Evolutionary conservation across 2,888 invertebrate species (phyloP), one percentile per base, ranked within the genome.

Genomic region (Zaprionus lineosus): DNA sequence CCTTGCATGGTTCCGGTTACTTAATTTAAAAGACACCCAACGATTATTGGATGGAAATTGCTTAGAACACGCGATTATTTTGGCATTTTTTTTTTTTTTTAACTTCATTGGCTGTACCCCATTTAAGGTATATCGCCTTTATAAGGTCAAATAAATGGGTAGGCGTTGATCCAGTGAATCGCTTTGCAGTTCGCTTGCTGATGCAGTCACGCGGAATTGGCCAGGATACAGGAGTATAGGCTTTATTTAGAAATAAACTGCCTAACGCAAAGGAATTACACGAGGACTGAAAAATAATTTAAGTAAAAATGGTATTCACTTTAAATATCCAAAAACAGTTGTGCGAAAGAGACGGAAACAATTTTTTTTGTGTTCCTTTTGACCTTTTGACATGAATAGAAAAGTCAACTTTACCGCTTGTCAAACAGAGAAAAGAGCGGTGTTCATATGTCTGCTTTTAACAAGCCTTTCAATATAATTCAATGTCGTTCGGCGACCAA

Each of bases 1-100:
- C 55, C 65, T 83, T 73, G 84, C 82, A 83, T 83, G 82, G 76
- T 57, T 75, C 62, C 64, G 63, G 66, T 74, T 83, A 83, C 83
- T 83, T 86, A 83, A 83, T 83, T 83, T 78, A 72, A 78, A 84
- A 86, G 86, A 83, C 82, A 83, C 82, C 82, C 84, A 73, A 78
- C 70, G 84, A 78, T 83, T 86, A 86, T 86, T 84, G 86, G 61
- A 56, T 63, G 63, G 62, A 73, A 82, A 82, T 83, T 83, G 86
- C 85, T 84, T 86, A 84, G 82, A 70, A 74, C 82, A 86, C 82
- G 82, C 82, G 65, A 83, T 51, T 76, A 51, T 52, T 53, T 56
- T 43, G 59, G 51, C 72, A 61, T 55, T 67, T 69, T 24, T 33
- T 15, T 9, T 31, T 57, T 51, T 36, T 21, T 28, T 51, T 46